These are phyloP conservation scores for Lutraria rhynchaena DNA, from an alignment of 1,140 invertebrate genomes.

Conservation along the genomic window DNA sequence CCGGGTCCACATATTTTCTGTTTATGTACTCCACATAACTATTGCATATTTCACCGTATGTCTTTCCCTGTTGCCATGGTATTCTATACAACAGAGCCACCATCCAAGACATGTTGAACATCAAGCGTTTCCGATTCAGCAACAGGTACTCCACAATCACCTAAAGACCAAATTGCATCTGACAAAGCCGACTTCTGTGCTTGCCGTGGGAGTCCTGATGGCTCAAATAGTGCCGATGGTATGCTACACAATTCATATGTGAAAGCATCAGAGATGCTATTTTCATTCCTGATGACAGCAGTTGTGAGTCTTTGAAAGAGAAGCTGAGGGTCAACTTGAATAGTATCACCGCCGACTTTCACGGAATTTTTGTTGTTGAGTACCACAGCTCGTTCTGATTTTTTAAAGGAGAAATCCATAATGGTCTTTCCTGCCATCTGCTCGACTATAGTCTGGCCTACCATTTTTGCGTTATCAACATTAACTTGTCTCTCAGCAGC, in stretches of 20 bases:
- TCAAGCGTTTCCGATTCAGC: no score
- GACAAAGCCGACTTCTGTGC: conserved; percentile 57
- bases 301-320: conserved; percentile 63
- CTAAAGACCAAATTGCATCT: conserved; percentile 56
- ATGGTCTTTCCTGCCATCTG: conserved; percentile 16
- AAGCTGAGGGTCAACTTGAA: conserved; percentile 62
- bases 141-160: conserved; percentile 13
- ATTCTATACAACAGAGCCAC: conserved; percentile 57
- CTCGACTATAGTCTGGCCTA: conserved; percentile 6
- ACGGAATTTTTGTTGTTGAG: conserved; percentile 22
- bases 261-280: conserved; percentile 42
- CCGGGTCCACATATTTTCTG: no score
- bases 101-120: conserved; percentile 62
- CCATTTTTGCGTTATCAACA: not conserved
- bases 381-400: not conserved
- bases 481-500: conserved; percentile 6
- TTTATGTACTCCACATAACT: no score
- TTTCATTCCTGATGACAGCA: conserved; percentile 9
- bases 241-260: conserved; percentile 57
- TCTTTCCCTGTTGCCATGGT: no score
- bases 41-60: no score
- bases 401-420: conserved; percentile 1
- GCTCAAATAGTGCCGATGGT: conserved; percentile 62
- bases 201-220: conserved; percentile 52
- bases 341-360: conserved; percentile 36